Evolutionary conservation across 2,888 invertebrate species (phyloP).

Genomic region (Trissoscelio sp.): DNA sequence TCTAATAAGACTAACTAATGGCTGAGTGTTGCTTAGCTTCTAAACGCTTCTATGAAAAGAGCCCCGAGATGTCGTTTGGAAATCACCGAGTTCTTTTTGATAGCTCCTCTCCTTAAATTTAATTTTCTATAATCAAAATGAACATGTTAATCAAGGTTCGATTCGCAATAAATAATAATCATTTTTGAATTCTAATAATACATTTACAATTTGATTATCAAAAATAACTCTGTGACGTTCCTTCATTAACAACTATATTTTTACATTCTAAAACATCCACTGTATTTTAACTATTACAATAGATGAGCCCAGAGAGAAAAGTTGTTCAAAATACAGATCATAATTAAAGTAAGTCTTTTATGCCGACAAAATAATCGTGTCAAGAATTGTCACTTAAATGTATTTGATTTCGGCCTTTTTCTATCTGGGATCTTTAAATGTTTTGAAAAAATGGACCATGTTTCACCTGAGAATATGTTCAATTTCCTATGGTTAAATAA

Average conservation of each 20-base stretch:
- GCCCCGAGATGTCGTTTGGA: slow-evolving; percentile 61
- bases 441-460: slow-evolving; percentile 47
- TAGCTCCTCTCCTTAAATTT: not conserved
- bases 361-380: no score
- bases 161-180: no score
- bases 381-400: no score
- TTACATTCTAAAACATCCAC: slow-evolving; percentile 16
- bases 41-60: slow-evolving; percentile 64
- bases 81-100: slow-evolving; percentile 12
- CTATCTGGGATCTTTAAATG: slow-evolving; percentile 34
- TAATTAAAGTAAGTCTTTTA: no score
- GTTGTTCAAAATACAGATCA: not conserved
- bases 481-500: slow-evolving; percentile 34
- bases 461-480: slow-evolving; percentile 58
- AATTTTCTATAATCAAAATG: not conserved
- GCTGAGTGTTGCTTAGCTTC: slow-evolving; percentile 68
- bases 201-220: no score
- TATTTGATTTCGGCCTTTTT: slow-evolving; percentile 5
- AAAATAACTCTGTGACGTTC: slow-evolving; percentile 4
- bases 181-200: no score
- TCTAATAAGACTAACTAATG: slow-evolving; percentile 70
- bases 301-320: slow-evolving; percentile 16
- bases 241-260: slow-evolving; percentile 17
- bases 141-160: not conserved
- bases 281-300: not conserved